Conservation (phyloP, 1,140 invertebrate genomes). For the Ips typographus region DNA sequence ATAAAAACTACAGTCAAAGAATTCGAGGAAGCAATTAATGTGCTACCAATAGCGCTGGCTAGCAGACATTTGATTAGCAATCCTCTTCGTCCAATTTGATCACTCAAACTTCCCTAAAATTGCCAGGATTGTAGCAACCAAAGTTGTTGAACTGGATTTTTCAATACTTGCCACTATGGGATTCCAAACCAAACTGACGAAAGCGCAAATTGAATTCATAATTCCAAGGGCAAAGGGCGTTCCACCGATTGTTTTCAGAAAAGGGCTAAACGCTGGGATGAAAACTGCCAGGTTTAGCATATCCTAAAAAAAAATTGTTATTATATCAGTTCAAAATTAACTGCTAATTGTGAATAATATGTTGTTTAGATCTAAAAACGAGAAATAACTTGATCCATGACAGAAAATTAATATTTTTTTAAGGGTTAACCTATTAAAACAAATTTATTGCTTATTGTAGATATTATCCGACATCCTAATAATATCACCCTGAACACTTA, state of each 20-base stretch:
- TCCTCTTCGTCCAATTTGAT: conserved; percentile 30
- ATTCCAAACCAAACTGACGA: conserved; percentile 31
- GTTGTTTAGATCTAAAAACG: no score
- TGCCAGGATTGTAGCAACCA: not conserved
- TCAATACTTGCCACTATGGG: conserved; percentile 31
- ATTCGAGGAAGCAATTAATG: conserved; percentile 12
- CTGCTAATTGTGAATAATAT: not conserved
- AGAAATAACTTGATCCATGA: no score
- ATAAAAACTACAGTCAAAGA: conserved; percentile 28
- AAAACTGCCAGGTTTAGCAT: conserved; percentile 23
- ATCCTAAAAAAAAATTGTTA: conserved; percentile 18
- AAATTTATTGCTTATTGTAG: no score
- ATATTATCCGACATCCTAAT: no score
- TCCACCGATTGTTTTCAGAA: conserved; percentile 22
- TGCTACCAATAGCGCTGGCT: conserved; percentile 28
- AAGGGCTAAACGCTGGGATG: conserved; percentile 25
- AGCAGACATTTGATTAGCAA: conserved; percentile 29
- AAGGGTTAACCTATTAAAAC: no score
- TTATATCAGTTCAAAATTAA: not conserved
- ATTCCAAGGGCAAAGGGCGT: conserved; percentile 22
- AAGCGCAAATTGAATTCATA: conserved; percentile 24
- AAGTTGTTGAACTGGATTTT: not conserved
- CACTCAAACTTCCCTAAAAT: conserved; percentile 40
- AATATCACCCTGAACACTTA: no score
- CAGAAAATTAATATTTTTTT: no score